Evolutionary conservation across 2,888 invertebrate species (phyloP), one percentile per base, ranked within the genome.

Genomic region (Caenorhabditis imperialis): DNA sequence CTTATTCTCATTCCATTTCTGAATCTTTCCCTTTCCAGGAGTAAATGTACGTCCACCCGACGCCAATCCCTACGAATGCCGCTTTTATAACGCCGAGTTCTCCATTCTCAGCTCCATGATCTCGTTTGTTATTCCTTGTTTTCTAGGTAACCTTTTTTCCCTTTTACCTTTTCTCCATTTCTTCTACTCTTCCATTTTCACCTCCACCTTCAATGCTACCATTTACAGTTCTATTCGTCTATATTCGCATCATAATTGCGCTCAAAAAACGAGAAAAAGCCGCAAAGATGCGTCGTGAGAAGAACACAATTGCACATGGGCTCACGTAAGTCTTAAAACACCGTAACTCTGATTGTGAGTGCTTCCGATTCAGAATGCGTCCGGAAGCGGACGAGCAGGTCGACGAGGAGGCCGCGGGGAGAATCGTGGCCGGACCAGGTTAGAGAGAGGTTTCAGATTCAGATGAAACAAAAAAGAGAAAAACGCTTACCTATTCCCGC

Each of bases 1-100:
- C n/a, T n/a, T n/a, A n/a, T n/a, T n/a, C n/a, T 12, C n/a, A 35
- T 40, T 44, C 3, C 3, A 55, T 18, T 25, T 30, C 2, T 50
- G 16, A 63, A 25, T 45, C 22, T 37, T 4, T 5, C 18, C 8
- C 27, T 53, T 54, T 80, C 45, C 73, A 85, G 86, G 86, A 27
- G 79, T 85, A 14, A 87, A 87, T 62, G 72, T 80, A 14, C 81
- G 86, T 7, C 87, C 87, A 18, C 53, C 62, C 2, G 82, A 83
- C 40, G 85, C 85, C 2, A 67, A 78, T 35, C 73, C 53, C 3
- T 74, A 76, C 77, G 88, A 88, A 57, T 90, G 90, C 81, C 85
- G 88, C 10, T 90, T 90, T 83, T 90, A 90, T 82, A 90, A 90
- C 83, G 88, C 90, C 3, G 89, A 90, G 80, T 90, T 90, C 82